Evolutionary conservation across 2,888 invertebrate genomes (phyloP), one percentile per base, ranked within the genome.

Genomic region (Amphimallon solstitiale): DNA sequence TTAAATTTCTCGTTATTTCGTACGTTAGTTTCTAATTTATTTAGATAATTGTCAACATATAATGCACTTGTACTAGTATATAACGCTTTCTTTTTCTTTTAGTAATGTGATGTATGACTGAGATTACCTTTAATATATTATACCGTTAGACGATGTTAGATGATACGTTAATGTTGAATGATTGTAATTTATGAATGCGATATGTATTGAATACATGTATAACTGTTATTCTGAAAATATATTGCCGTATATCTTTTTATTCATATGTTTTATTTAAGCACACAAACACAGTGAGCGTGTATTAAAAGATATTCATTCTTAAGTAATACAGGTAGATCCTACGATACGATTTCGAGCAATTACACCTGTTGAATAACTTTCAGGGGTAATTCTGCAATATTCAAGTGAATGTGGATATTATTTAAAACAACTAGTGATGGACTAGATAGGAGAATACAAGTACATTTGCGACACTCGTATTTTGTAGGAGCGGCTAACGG

Each of bases 181-280:
- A 54, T 6, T 54, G 54, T 21, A 4, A 38, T 17, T 52, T 52
- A 52, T 37, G 52, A 37, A 52, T 52, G 52, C 37, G 19, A 12
- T n/a, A 7, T 29, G 29, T 29, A 29, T 29, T 2, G 9, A 38
- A n/a, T 10, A 17, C 38, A 52, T 10, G 23, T 52, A 19, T 37
- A 54, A n/a, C 17, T 54, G 54, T 54, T 54, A 54, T 38, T 54
- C 37, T 54, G 19, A 19, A 54, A 54, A 54, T 37, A 54, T 38
- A 54, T 38, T 19, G 37, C 54, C 38, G 21, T 54, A 54, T 54
- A 54, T 54, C 54, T 54, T 54, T 54, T 37, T 54, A 38, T 14
- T 5, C 21, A 6, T n/a, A n/a, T 2, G n/a, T 48, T 48, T 48
- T 48, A 48, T 9, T 46, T 3, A 4, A 5, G 9, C n/a, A n/a